Conservation (phyloP, 2,797 vertebrate species). For the Sphenodon punctatus region DNA sequence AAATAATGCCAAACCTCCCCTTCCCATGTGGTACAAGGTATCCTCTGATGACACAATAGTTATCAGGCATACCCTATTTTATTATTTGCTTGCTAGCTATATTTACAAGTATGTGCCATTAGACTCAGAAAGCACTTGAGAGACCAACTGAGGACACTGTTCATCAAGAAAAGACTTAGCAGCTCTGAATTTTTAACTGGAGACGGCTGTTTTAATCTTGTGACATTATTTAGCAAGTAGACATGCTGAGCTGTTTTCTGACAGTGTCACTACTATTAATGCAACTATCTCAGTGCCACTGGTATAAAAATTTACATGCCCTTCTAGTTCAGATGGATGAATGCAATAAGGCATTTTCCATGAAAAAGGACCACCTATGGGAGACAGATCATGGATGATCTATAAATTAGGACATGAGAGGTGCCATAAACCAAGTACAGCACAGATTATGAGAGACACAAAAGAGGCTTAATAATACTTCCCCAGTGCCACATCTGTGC, state of each 20-base stretch:
- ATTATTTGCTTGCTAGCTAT: background rate
- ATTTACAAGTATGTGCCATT: background rate
- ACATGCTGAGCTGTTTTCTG: background rate
- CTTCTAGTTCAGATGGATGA: background rate
- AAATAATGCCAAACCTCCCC: background rate
- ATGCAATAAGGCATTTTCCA: background rate
- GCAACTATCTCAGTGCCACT: background rate
- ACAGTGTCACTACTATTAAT: too few species aligned
- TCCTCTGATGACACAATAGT: background rate
- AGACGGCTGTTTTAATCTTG: background rate
- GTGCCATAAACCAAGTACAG: background rate
- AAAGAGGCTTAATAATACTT: background rate
- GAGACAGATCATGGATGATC: background rate
- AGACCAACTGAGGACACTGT: background rate
- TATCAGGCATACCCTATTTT: background rate
- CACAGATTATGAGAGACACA: background rate
- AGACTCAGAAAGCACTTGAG: background rate
- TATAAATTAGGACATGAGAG: background rate
- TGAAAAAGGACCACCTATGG: accelerated
- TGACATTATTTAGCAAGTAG: background rate
- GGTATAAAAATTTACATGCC: accelerated
- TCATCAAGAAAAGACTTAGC: background rate
- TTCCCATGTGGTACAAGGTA: background rate
- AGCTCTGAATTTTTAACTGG: background rate
- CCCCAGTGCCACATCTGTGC: background rate